Base-by-base conservation (phyloP, 2,888 invertebrate genomes). In the Pandemis corylana region DNA sequence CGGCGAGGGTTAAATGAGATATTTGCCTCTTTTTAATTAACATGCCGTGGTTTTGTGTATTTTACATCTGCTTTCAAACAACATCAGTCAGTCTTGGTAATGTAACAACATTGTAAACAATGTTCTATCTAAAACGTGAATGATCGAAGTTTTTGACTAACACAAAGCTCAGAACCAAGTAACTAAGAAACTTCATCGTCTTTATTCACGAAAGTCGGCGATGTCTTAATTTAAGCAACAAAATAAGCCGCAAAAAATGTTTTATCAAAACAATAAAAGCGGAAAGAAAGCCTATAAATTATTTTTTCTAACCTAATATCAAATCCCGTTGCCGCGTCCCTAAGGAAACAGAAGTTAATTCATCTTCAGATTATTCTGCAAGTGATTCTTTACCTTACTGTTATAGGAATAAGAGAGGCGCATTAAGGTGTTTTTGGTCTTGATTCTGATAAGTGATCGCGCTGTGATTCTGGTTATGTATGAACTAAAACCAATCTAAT, bases 231-330 rank as follows among this genome's bases (percentile, higher is more conserved):
- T 68, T 59, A 68, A 59, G 46, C 68, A 68, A 68, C 49, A 49
- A 59, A 64, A 69, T 65, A 68, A 68, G 64, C 64, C 63, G 46
- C 20, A 73, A 73, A 73, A 71, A 72, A 68, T 49, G 56, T 64
- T 68, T 68, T 46, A 68, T 41, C 20, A 64, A 72, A 73, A 73
- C 68, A 73, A 69, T 73, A 73, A 69, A 65, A 70, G 44, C 61
- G 69, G 42, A 53, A 70, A 63, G 53, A 53, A 72, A 69, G 66
- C 61, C 76, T 63, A 68, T 75, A 75, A 75, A 77, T 75, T 72
- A 77, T 75, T 67, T 74, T 74, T 72, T 68, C 67, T 67, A 67
- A 75, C 72, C 72, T 70, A 69, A 72, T 75, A 72, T 72, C 59
- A 75, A 75, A 77, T 77, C 71, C 53, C 75, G 71, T 59, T 68